Evolutionary conservation across 2,888 invertebrate genomes (phyloP).

Genomic region (Plebejus anna): DNA sequence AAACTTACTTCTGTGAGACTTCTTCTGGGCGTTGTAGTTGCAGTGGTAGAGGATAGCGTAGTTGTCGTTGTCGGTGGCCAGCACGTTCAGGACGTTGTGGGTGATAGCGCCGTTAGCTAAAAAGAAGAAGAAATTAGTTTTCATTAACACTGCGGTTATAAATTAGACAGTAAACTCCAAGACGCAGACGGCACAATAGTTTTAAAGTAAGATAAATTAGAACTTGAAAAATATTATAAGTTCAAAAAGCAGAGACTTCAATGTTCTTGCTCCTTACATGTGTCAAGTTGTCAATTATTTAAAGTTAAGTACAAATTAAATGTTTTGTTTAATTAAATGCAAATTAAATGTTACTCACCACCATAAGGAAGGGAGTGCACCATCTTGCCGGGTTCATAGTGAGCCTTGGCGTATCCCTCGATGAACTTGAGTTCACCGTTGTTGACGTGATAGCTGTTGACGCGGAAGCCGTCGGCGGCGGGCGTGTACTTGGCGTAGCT

Average conservation of each 20-base stretch:
- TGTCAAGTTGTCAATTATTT: too few relatives aligned
- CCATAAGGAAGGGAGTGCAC: slow-evolving; percentile 17
- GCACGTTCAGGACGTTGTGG: slow-evolving; percentile 18
- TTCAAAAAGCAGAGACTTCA: too few relatives aligned
- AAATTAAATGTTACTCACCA: neutral
- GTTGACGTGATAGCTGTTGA: neutral
- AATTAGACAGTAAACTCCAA: neutral
- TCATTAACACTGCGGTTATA: neutral
- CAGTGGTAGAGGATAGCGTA: slow-evolving; percentile 28
- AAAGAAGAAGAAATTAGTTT: neutral
- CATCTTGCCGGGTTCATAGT: slow-evolving; percentile 17
- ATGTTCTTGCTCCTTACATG: too few relatives aligned
- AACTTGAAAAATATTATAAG: too few relatives aligned
- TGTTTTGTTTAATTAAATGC: too few relatives aligned
- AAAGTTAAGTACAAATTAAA: too few relatives aligned
- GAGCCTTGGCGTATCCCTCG: slow-evolving; percentile 10
- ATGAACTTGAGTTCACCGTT: neutral
- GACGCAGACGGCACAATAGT: too few relatives aligned
- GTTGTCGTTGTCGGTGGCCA: slow-evolving; percentile 29
- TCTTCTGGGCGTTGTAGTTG: slow-evolving; percentile 20
- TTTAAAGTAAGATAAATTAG: too few relatives aligned
- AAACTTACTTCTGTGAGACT: slow-evolving; percentile 34
- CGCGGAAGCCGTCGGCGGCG: neutral
- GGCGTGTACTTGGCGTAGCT: neutral
- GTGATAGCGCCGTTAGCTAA: slow-evolving; percentile 12